A percentile compares a stretch with the other conserved stretches of the same genome.
These are phyloP conservation scores for Papilio polyxenes DNA, from an alignment of 1,140 invertebrate species.

Conservation along the genomic window DNA sequence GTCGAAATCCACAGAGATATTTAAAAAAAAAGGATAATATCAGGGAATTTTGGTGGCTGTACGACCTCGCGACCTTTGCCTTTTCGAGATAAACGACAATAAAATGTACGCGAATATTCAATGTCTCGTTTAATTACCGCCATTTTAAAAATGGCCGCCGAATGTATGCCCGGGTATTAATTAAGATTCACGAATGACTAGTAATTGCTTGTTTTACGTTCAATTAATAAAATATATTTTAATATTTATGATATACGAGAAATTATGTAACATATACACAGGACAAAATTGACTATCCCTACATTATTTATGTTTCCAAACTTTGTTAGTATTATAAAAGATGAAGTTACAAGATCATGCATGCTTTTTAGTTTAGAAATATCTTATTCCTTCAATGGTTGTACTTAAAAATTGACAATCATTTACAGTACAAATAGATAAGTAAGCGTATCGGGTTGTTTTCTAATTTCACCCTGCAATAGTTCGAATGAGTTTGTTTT, in stretches of 20 bases:
- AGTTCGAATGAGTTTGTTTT: too few relatives aligned
- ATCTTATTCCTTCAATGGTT: too few relatives aligned
- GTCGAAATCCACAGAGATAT: neutral
- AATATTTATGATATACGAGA: neutral
- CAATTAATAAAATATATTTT: neutral
- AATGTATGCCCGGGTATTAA: neutral
- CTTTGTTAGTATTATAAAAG: too few relatives aligned
- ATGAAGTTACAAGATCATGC: too few relatives aligned
- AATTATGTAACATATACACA: neutral
- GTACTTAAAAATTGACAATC: too few relatives aligned
- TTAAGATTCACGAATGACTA: constrained; percentile 5
- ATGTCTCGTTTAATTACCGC: constrained; percentile 20
- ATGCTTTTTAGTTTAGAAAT: too few relatives aligned
- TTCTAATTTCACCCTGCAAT: too few relatives aligned
- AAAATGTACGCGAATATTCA: constrained; percentile 18
- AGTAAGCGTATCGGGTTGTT: too few relatives aligned
- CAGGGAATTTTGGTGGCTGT: neutral
- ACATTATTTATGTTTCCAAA: too few relatives aligned
- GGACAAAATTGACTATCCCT: neutral
- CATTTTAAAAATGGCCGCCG: constrained; percentile 17
- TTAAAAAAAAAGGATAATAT: neutral
- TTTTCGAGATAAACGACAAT: constrained; percentile 8
- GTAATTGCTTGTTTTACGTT: constrained; percentile 1
- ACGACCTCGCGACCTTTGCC: constrained; percentile 11
- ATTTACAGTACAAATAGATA: too few relatives aligned